Percentiles rank a stretch among this genome's conserved stretches.
Evolutionary conservation across 2,113 vertebrate genomes (phyloP).

Genomic region (Pelobates fuscus): DNA sequence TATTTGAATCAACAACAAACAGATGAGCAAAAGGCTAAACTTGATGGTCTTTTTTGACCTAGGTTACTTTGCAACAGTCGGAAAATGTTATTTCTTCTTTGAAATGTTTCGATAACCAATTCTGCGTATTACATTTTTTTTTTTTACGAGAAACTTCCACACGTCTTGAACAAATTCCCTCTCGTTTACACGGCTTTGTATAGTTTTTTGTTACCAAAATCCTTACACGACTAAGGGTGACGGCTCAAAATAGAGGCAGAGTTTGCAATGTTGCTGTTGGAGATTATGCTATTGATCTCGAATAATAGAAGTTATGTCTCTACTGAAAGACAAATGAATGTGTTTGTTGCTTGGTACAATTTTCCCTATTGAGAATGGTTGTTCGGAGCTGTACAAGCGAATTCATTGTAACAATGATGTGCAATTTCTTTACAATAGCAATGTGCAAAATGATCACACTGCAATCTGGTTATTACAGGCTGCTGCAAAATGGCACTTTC

Average conservation of each 20-base stretch:
- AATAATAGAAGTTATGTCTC: neutral
- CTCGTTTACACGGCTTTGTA: too few relatives aligned
- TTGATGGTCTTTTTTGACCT: too few relatives aligned
- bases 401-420: neutral
- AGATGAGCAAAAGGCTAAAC: too few relatives aligned
- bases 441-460: neutral
- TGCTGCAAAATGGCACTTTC: conserved; percentile 11
- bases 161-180: too few relatives aligned
- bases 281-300: conserved; percentile 6
- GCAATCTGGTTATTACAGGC: conserved; percentile 25
- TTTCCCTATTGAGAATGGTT: neutral
- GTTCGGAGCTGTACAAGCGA: neutral
- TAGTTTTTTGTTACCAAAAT: too few relatives aligned
- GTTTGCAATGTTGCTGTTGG: neutral
- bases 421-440: conserved; percentile 1
- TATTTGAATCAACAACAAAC: too few relatives aligned
- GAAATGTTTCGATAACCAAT: too few relatives aligned
- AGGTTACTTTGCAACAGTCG: too few relatives aligned
- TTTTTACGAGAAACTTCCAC: too few relatives aligned
- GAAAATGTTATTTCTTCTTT: too few relatives aligned
- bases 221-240: too few relatives aligned
- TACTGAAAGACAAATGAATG: conserved; percentile 3
- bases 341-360: conserved; percentile 1
- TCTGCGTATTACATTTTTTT: too few relatives aligned
- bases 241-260: neutral